Conservation (phyloP, 1,140 invertebrate genomes). For the Amphibalanus amphitrite region DNA sequence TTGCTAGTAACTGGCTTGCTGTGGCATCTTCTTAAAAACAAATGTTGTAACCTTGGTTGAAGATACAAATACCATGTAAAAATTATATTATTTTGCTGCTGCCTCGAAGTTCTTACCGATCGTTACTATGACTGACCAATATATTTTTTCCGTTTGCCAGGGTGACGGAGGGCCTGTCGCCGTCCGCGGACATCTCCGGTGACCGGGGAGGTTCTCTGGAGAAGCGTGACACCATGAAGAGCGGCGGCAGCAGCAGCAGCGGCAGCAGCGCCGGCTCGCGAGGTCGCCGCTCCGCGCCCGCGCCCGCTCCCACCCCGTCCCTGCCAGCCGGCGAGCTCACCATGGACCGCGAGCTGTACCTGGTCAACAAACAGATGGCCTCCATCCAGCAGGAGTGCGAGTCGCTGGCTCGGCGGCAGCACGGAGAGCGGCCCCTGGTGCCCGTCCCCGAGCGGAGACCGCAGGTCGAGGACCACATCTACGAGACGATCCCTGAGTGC, state of each 20-base stretch:
- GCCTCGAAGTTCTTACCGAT: too few relatives aligned
- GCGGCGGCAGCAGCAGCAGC: slow-evolving; percentile 1
- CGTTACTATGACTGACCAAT: too few relatives aligned
- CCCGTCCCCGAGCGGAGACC: slow-evolving; percentile 20
- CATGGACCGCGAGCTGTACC: slow-evolving; percentile 33
- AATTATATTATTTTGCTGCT: too few relatives aligned
- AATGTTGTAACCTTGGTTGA: too few relatives aligned
- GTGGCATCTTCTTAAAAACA: too few relatives aligned
- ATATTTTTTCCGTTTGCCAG: too few relatives aligned
- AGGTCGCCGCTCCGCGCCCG: background rate
- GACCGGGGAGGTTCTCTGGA: slow-evolving; percentile 5
- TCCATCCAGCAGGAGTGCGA: slow-evolving; percentile 35
- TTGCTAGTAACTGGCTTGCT: too few relatives aligned
- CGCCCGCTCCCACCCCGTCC: background rate
- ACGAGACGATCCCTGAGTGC: slow-evolving; percentile 47
- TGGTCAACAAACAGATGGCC: slow-evolving; percentile 36
- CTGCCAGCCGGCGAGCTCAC: slow-evolving; percentile 16
- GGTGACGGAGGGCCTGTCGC: slow-evolving; percentile 2
- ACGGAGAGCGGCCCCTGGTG: slow-evolving; percentile 12
- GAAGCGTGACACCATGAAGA: slow-evolving; percentile 5
- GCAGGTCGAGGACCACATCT: slow-evolving; percentile 38
- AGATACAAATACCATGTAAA: too few relatives aligned
- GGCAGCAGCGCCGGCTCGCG: slow-evolving; percentile 7
- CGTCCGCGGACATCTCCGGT: background rate
- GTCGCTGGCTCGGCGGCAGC: slow-evolving; percentile 22